Percentiles rank a stretch among this genome's conserved stretches.
phyloP scores from a whole-genome alignment of 2,113 vertebrate genomes.

The Rhinolophus ferrumequinum region DNA sequence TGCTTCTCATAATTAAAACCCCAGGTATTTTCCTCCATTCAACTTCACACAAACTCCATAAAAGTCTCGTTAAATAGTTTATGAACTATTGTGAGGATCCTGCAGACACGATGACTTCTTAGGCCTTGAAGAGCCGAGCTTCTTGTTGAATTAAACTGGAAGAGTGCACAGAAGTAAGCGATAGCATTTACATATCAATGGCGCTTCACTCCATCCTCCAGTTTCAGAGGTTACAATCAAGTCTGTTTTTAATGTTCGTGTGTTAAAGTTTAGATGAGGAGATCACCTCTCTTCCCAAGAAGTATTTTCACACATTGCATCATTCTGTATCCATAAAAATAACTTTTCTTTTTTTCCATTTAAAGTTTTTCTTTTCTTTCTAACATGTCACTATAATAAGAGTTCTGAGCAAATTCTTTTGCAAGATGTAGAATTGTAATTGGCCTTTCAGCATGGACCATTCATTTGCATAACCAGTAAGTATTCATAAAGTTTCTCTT shows the following conservation, averaged over 20 bases:
- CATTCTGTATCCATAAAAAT: not conserved
- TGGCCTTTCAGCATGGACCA: rapidly evolving
- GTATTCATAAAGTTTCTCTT: not conserved
- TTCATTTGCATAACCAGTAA: not conserved
- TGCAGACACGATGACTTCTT: not conserved
- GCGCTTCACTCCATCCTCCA: rapidly evolving
- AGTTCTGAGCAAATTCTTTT: not conserved
- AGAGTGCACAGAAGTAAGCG: not conserved
- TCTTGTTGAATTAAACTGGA: too few species aligned
- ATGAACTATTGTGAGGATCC: not conserved
- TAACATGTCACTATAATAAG: not conserved
- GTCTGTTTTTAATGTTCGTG: not conserved
- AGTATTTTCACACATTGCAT: not conserved
- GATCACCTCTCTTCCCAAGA: not conserved
- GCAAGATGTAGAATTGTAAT: not conserved
- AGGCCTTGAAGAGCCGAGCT: not conserved
- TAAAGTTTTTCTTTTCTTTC: not conserved
- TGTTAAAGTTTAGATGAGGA: not conserved
- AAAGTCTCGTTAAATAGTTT: not conserved
- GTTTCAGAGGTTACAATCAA: not conserved
- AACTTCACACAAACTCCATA: not conserved
- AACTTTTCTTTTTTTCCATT: not conserved
- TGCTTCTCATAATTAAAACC: conserved; percentile 42
- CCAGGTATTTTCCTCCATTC: not conserved
- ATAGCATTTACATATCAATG: rapidly evolving